Evolutionary conservation across 2,888 invertebrate species (phyloP).

Genomic region (Pyralis farinalis): DNA sequence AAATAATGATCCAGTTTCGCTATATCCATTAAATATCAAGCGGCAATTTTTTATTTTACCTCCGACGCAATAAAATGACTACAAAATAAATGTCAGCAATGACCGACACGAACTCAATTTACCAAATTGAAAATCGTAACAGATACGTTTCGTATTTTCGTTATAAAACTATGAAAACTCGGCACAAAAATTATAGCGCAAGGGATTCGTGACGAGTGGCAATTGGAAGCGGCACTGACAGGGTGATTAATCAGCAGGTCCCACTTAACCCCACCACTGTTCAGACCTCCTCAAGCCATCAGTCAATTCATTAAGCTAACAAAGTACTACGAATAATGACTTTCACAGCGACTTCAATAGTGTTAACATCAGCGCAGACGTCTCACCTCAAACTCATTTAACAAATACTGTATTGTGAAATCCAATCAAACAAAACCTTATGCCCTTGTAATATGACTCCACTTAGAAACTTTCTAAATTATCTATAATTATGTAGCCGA

Average conservation of each 20-base stretch:
- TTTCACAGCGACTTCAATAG: slow-evolving; percentile 62
- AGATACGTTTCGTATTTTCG: slow-evolving; percentile 23
- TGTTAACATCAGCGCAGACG: slow-evolving; percentile 40
- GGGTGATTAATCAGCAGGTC: slow-evolving; percentile 76
- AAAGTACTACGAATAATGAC: slow-evolving; percentile 77
- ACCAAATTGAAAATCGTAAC: slow-evolving; percentile 33
- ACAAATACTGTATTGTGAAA: slow-evolving; percentile 8
- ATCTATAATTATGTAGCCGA: slow-evolving; percentile 41
- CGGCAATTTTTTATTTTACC: background rate
- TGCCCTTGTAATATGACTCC: slow-evolving; percentile 21
- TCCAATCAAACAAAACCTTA: slow-evolving; percentile 3
- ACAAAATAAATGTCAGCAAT: slow-evolving; percentile 3
- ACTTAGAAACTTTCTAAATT: slow-evolving; percentile 37
- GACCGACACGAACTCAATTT: slow-evolving; percentile 28
- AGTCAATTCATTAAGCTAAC: slow-evolving; percentile 80
- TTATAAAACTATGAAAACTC: slow-evolving; percentile 21
- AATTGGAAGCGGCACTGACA: slow-evolving; percentile 75
- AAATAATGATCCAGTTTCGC: slow-evolving; percentile 24
- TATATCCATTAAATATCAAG: slow-evolving; percentile 6
- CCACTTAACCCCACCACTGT: slow-evolving; percentile 77
- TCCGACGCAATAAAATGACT: background rate
- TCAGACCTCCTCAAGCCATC: slow-evolving; percentile 72
- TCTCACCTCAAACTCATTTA: slow-evolving; percentile 1
- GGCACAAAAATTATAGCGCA: slow-evolving; percentile 49
- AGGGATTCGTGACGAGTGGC: slow-evolving; percentile 70